Percentiles rank a stretch among this genome's conserved stretches.
phyloP scores from a whole-genome alignment of 2,113 vertebrate species.

The Willisornis vidua region DNA sequence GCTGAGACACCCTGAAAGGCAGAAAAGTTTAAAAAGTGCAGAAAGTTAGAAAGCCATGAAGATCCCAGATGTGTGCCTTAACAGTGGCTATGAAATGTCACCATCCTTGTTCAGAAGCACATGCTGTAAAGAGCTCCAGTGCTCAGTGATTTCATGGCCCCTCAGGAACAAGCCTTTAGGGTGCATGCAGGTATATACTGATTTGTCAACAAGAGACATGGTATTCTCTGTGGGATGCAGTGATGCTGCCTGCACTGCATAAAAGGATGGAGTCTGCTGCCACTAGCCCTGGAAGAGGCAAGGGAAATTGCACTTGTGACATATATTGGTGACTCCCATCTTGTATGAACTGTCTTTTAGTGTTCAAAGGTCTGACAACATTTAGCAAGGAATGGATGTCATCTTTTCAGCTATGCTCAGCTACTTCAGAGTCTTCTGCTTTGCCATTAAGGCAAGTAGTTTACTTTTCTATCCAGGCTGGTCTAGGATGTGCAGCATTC shows the following conservation, averaged over 20 bases:
- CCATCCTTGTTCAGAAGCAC: neutral
- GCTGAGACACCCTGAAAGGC: neutral
- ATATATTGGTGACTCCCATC: neutral
- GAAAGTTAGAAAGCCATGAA: neutral
- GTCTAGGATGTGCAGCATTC: too few relatives aligned
- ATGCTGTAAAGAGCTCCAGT: fast-evolving
- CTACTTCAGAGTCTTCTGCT: neutral
- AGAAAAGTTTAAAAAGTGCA: neutral
- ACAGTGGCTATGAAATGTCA: neutral
- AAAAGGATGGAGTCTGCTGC: neutral
- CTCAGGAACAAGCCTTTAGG: neutral
- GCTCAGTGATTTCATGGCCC: neutral
- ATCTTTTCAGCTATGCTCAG: neutral
- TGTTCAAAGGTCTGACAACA: neutral
- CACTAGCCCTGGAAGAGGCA: neutral
- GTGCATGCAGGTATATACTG: neutral
- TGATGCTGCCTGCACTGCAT: neutral
- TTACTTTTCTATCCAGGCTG: neutral
- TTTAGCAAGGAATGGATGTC: neutral
- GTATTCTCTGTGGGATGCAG: neutral
- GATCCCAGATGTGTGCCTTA: neutral
- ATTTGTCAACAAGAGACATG: neutral
- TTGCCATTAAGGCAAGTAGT: neutral
- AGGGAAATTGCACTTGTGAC: neutral
- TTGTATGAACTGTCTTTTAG: neutral